Percentiles rank a stretch among this genome's conserved stretches.
Evolutionary conservation across 2,797 vertebrate genomes (phyloP).

Genomic region (Enteromius trimaculatus): DNA sequence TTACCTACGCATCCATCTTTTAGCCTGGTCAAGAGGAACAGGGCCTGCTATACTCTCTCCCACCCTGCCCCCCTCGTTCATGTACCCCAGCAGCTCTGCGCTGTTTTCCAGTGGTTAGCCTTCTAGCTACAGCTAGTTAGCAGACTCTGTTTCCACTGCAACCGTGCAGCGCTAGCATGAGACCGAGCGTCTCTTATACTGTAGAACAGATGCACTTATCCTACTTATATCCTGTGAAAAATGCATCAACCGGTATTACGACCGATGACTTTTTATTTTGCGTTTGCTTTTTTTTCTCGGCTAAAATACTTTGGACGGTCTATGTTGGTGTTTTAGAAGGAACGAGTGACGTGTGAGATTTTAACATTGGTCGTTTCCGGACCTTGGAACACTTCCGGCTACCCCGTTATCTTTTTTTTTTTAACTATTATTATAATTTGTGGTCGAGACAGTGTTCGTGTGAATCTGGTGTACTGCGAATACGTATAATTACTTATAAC

Average conservation of each 20-base stretch:
- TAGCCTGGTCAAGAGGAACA: constrained; percentile 71
- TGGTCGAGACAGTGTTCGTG: neutral
- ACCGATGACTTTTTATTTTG: constrained; percentile 40
- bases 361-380: constrained; percentile 83
- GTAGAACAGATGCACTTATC: constrained; percentile 43
- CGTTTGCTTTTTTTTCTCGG: constrained; percentile 59
- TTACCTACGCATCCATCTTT: constrained; percentile 77
- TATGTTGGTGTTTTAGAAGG: constrained; percentile 74
- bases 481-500: neutral
- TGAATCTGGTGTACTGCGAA: neutral
- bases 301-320: constrained; percentile 71
- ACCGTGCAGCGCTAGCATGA: constrained; percentile 68
- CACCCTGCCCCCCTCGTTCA: constrained; percentile 70
- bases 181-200: constrained; percentile 59
- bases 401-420: constrained; percentile 53
- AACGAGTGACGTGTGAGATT: constrained; percentile 83
- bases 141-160: constrained; percentile 76
- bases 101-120: constrained; percentile 80
- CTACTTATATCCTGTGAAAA: constrained; percentile 32
- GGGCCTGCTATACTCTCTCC: constrained; percentile 81
- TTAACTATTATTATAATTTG: neutral
- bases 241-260: constrained; percentile 30
- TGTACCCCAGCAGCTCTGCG: constrained; percentile 75
- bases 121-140: constrained; percentile 61
- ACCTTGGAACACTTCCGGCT: constrained; percentile 81